A percentile compares a stretch with the other conserved stretches of the same genome.
phyloP scores from a whole-genome alignment of 2,888 invertebrate genomes.

The Athrips mouffetella region DNA sequence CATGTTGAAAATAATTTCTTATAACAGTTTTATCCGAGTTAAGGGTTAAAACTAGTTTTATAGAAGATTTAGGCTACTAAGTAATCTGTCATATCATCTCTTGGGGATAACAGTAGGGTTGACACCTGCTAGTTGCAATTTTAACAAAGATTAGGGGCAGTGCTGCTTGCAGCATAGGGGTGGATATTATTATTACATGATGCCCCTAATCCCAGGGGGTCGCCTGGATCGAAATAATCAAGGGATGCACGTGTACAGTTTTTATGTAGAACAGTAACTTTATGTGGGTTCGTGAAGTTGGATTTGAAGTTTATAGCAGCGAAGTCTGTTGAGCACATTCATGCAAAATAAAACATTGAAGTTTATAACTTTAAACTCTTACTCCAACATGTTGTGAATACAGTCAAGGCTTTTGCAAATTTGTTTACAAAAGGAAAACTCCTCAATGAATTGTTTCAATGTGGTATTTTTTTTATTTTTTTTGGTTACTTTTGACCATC shows the following conservation, averaged over 20 bases:
- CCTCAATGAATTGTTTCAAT: too few relatives aligned
- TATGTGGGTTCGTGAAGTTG: not conserved
- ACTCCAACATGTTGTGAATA: too few relatives aligned
- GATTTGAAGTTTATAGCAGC: too few relatives aligned
- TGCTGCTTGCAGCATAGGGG: constrained; percentile 32
- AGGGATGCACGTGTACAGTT: constrained; percentile 27
- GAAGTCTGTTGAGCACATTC: not conserved
- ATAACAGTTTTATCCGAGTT: not conserved
- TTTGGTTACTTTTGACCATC: not conserved
- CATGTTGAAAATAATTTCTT: too few relatives aligned
- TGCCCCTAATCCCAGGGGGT: constrained; percentile 33
- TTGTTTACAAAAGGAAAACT: too few relatives aligned
- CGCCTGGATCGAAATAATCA: constrained; percentile 26
- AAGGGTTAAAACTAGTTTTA: not conserved
- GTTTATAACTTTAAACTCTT: too few relatives aligned
- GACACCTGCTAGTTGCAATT: constrained; percentile 36
- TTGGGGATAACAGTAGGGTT: constrained; percentile 29
- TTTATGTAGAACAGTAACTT: not conserved
- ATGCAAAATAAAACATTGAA: not conserved
- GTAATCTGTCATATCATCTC: not conserved
- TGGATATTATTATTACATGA: constrained; percentile 34
- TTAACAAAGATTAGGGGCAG: constrained; percentile 32
- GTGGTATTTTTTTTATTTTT: too few relatives aligned
- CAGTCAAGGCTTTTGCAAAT: too few relatives aligned
- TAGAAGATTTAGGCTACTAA: not conserved